Percentiles rank a stretch among this genome's conserved stretches.
Evolutionary conservation across 2,888 invertebrate genomes (phyloP).

Genomic region (Maniola hyperantus): DNA sequence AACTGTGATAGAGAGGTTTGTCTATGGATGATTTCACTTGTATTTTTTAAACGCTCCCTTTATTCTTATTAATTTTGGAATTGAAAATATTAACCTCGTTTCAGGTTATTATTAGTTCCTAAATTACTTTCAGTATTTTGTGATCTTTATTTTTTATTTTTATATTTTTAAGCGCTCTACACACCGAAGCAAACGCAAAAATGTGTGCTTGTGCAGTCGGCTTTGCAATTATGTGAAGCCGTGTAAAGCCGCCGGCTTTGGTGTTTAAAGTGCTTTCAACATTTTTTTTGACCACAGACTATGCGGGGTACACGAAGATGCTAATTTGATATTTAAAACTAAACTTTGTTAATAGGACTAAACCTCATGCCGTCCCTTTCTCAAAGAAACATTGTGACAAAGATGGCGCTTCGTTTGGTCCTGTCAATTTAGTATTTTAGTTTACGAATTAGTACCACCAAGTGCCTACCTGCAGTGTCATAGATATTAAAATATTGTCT

Average conservation of each 20-base stretch:
- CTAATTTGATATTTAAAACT: neutral
- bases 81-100: constrained; percentile 45
- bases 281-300: constrained; percentile 38
- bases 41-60: constrained; percentile 17
- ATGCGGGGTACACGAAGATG: neutral
- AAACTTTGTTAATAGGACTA: neutral
- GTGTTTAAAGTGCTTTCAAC: constrained; percentile 17
- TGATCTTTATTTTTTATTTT: constrained; percentile 49
- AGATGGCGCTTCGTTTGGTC: neutral
- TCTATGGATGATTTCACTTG: constrained; percentile 58
- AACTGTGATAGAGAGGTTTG: constrained; percentile 80
- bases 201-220: neutral
- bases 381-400: neutral
- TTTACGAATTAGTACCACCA: neutral
- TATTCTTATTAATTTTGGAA: constrained; percentile 43
- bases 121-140: constrained; percentile 79
- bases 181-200: neutral
- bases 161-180: neutral
- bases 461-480: constrained; percentile 5
- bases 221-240: no score
- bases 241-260: neutral
- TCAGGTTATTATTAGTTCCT: constrained; percentile 76
- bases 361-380: neutral
- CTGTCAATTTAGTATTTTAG: constrained; percentile 5
- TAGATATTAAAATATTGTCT: neutral